Base-by-base conservation (phyloP, 2,888 invertebrate species). In the Agrotis clavis region DNA sequence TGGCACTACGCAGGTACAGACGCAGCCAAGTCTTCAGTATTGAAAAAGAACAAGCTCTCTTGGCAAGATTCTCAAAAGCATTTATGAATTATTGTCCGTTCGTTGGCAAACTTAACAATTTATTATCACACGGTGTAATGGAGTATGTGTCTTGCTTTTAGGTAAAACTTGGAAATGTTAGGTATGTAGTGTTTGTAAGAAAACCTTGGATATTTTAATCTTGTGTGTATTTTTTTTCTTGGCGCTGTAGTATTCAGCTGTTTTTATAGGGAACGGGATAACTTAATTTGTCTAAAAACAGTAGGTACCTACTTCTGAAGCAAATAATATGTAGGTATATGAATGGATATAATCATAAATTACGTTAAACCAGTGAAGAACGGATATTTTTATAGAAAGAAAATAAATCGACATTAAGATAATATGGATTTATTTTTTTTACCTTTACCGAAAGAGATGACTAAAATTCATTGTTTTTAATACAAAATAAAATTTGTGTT, bases 31-130 rank as follows among this genome's bases (percentile, higher is more conserved):
- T 85, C 74, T 63, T 78, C 83, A 76, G 83, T 81, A 81, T 77
- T 72, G 81, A 73, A 83, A 83, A 84, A 85, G 75, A 74, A 83
- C 60, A 48, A 78, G 60, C 45, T 51, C 67, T 85, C 77, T 84
- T 84, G 84, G 84, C 84, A 86, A 72, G 54, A 71, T 56, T 74
- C 69, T 85, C 78, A 67, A 85, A 83, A 83, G 84, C 84, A 83
- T 84, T 81, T 83, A 85, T 84, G 86, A 84, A 73, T 85, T 85
- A 84, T 85, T 57, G 67, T 79, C 64, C 48, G 81, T 54, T 63
- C 65, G 66, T 68, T 85, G 84, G 81, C 84, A 70, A 83, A 85
- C 56, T 85, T 81, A 71, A 83, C 81, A 81, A 85, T 84, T 83
- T 85, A 85, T 83, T 81, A 81, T 79, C 70, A 65, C 81, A 50